Conservation (phyloP, 2,797 vertebrate species). For the Natrix natrix region DNA sequence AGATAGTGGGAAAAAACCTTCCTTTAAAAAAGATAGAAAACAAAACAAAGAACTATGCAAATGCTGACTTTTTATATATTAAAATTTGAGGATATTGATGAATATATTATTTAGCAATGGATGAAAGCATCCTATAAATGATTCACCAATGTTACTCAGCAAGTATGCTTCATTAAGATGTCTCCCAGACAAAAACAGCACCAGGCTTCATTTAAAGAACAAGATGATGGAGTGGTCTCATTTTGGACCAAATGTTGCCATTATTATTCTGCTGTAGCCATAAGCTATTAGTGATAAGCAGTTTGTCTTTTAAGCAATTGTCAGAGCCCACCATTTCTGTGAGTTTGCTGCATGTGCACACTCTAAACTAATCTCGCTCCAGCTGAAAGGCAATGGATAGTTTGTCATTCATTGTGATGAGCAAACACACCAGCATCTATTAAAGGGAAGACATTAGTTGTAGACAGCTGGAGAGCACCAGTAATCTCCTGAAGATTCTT, state of each 20-base stretch:
- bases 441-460: not conserved
- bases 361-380: not conserved
- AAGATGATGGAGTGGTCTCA: conserved; percentile 15
- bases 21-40: not conserved
- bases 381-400: not conserved
- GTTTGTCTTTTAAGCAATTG: not conserved
- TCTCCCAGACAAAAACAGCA: not conserved
- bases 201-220: conserved; percentile 25
- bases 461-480: not conserved
- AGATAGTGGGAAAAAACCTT: not conserved
- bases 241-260: not conserved
- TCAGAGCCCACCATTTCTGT: not conserved
- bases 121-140: not conserved
- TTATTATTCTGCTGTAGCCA: not conserved
- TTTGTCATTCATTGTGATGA: not conserved
- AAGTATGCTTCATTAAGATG: not conserved
- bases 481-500: not conserved
- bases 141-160: conserved; percentile 13
- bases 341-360: not conserved
- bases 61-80: not conserved
- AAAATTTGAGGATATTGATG: not conserved
- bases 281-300: conserved; percentile 4
- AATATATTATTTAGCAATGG: conserved; percentile 29
- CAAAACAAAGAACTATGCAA: not conserved
- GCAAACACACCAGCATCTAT: not conserved